Evolutionary conservation across 1,140 invertebrate genomes (phyloP), one percentile per base, ranked within the genome.

Genomic region (Hydropsyche tenuis): DNA sequence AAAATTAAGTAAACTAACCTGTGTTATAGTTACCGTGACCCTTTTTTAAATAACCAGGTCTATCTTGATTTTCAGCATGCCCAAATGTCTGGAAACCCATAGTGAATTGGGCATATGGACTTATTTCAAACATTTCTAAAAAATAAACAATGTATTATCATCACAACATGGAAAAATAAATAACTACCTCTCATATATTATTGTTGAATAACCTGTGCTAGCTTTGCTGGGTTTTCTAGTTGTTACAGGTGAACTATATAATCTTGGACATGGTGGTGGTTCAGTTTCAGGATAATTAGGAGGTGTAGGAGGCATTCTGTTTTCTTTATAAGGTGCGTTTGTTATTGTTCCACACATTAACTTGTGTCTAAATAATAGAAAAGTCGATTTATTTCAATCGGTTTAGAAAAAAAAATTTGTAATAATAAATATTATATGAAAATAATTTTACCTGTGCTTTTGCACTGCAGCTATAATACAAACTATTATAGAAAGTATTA

Each of bases 31-130:
- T 70, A 20, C 73, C 22, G 42, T 64, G 69, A 37, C 5, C 27
- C 20, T 42, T 37, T 80, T 80, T 11, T 79, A 82, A n/a, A 80
- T 69, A 71, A 12, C 75, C 80, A 0, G 84, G 84, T 1, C 80
- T 81, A 66, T 84, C 84, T 73, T 85, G 83, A 64, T 85, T 85
- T 76, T 93, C 92, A 6, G 91, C 87, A 78, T 93, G 92, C 0
- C 92, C 91, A 75, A 93, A 93, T 0, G 92, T 93, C 75, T 93
- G 91, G 79, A 93, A 93, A 62, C 93, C 92, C 85, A 94, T 89
- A 0, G 91, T 91, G 80, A 94, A 94, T 68, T 93, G 93, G 11
- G 92, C 93, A 82, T 94, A 94, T 0, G 93, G 92, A 80, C 91
- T 93, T 78, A 94, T 93, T 81, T 94, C 92, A 80, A 93, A 94